Percentiles rank a stretch among this genome's conserved stretches.
Evolutionary conservation across 2,888 invertebrate genomes (phyloP).

Genomic region (Himalopsyche kuldschensis): DNA sequence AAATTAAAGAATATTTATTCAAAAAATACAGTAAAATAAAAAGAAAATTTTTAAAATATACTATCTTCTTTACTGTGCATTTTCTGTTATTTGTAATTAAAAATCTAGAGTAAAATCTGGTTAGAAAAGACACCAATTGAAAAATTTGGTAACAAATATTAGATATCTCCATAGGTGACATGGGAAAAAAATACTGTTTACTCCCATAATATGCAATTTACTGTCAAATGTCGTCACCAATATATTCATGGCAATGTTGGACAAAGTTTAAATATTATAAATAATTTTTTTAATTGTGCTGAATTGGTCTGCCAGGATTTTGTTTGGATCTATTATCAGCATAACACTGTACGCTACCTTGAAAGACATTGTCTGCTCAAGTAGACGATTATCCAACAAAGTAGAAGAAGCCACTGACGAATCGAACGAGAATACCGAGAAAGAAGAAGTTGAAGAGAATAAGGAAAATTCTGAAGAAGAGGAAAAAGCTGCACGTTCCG

Average conservation of each 20-base stretch:
- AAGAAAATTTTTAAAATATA: too few species aligned
- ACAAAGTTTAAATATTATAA: too few species aligned
- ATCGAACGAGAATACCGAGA: conserved; percentile 42
- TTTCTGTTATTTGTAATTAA: too few species aligned
- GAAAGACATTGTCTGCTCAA: conserved; percentile 50
- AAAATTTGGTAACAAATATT: too few species aligned
- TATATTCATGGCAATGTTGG: too few species aligned
- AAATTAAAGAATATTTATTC: too few species aligned
- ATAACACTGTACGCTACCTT: conserved; percentile 53
- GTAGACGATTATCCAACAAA: conserved; percentile 41
- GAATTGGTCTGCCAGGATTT: conserved; percentile 45
- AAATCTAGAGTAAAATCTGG: too few species aligned
- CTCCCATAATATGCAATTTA: neutral
- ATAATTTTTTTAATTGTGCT: neutral
- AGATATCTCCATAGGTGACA: too few species aligned
- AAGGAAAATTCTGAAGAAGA: conserved; percentile 19
- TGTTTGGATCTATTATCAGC: conserved; percentile 51
- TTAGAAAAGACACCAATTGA: too few species aligned
- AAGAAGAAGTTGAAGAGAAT: conserved; percentile 42
- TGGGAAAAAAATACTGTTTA: too few species aligned
- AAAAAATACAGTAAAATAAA: too few species aligned
- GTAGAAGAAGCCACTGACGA: conserved; percentile 40
- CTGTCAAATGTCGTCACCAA: neutral
- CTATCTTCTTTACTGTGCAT: too few species aligned
- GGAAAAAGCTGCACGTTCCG: neutral